These are phyloP conservation scores for Planococcus citri DNA, from an alignment of 1,140 invertebrate species.

Conservation along the genomic window DNA sequence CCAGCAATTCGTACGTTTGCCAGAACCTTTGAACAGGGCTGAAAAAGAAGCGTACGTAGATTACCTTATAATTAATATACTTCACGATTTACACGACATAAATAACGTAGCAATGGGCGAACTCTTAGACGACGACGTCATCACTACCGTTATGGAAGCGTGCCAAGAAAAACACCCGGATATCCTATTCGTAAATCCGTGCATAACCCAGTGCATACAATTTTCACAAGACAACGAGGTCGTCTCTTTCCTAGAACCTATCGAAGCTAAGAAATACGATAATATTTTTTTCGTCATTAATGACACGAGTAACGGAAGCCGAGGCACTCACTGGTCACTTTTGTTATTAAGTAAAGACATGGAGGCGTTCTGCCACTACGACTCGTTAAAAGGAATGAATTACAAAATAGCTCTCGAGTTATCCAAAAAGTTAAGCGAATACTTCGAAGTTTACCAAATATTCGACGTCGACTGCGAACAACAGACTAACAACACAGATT, in stretches of 20 bases:
- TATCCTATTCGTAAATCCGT: conserved; percentile 11
- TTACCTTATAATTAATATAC: background rate
- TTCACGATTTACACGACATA: conserved; percentile 14
- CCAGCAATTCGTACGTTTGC: background rate
- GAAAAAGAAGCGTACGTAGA: conserved; percentile 7
- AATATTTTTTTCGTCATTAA: conserved; percentile 9
- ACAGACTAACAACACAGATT: conserved; percentile 9
- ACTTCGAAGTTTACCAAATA: background rate
- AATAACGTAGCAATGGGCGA: conserved; percentile 13
- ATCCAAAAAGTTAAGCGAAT: background rate
- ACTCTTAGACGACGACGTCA: background rate
- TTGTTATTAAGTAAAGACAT: background rate
- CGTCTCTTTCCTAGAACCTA: background rate
- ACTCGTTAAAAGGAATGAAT: conserved; percentile 13
- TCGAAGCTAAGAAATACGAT: conserved; percentile 3
- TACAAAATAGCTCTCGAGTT: background rate
- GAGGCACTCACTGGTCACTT: conserved; percentile 11
- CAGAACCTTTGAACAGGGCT: background rate
- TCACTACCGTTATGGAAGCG: conserved; percentile 6
- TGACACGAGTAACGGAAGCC: conserved; percentile 4
- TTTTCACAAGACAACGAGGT: background rate
- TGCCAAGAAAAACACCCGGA: conserved; percentile 10
- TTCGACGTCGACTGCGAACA: conserved; percentile 10
- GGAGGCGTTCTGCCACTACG: conserved; percentile 1
- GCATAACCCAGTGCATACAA: conserved; percentile 4